These are phyloP conservation scores for Limnephilus rhombicus DNA, from an alignment of 2,888 invertebrate species.

Conservation along the genomic window DNA sequence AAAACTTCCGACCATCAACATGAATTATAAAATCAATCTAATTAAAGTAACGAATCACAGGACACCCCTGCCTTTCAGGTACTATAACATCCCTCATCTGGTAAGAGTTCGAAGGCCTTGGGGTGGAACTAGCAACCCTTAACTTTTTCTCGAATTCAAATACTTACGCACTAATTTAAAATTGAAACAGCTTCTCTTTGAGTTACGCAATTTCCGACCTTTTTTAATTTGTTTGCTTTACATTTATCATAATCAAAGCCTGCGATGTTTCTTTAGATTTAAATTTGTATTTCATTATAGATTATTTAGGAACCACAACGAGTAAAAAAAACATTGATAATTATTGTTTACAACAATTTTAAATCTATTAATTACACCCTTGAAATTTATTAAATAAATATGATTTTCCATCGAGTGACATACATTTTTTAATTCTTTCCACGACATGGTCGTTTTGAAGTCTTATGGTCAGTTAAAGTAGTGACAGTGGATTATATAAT, in stretches of 20 bases:
- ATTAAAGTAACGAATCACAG: neutral
- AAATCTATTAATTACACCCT: too few relatives aligned
- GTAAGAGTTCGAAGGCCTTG: neutral
- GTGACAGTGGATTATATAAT: too few relatives aligned
- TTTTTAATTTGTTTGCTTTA: neutral
- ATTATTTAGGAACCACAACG: neutral
- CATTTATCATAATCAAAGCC: neutral
- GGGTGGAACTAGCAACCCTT: neutral
- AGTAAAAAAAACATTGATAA: neutral
- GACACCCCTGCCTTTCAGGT: neutral
- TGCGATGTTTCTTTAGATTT: neutral
- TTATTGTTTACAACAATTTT: too few relatives aligned
- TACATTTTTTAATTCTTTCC: too few relatives aligned
- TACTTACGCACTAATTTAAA: neutral
- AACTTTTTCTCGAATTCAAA: neutral
- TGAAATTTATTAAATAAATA: too few relatives aligned
- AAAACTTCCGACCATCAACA: too few relatives aligned
- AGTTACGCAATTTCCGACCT: neutral
- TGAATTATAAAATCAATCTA: too few relatives aligned
- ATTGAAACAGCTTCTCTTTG: neutral
- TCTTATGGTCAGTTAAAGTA: too few relatives aligned
- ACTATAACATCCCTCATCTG: neutral
- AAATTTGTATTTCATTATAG: neutral
- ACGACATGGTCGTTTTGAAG: too few relatives aligned
- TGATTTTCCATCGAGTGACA: too few relatives aligned